Conservation (phyloP, 2,113 vertebrate genomes). For the Sinocyclocheilus anophthalmus region DNA sequence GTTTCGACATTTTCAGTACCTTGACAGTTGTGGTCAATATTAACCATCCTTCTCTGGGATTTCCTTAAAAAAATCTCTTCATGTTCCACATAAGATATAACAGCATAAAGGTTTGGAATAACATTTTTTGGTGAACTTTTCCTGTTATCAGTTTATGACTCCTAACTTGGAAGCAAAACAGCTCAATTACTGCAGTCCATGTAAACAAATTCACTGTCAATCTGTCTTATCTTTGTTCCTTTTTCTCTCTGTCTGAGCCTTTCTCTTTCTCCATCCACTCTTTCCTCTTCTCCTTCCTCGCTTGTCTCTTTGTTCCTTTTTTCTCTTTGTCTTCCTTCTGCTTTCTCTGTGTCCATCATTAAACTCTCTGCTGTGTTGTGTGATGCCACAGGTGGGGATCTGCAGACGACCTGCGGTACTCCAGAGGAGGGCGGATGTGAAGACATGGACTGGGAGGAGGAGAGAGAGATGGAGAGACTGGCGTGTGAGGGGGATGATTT, state of each 20-base stretch:
- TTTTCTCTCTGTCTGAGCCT: background rate
- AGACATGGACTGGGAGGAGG: constrained; percentile 92
- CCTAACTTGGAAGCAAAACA: background rate
- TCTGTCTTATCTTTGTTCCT: constrained; percentile 22
- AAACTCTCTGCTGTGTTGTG: constrained; percentile 44
- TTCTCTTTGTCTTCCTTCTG: constrained; percentile 22
- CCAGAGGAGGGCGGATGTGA: constrained; percentile 83
- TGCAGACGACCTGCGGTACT: constrained; percentile 84
- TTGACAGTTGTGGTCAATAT: background rate
- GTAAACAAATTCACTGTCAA: constrained; percentile 29
- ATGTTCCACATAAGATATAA: constrained; percentile 7
- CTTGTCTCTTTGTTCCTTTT: background rate
- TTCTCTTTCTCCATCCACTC: background rate
- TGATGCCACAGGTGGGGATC: constrained; percentile 83
- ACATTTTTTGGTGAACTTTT: constrained; percentile 5
- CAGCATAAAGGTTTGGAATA: constrained; percentile 3
- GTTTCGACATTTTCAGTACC: background rate
- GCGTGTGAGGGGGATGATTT: constrained; percentile 92
- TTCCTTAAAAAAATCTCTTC: background rate
- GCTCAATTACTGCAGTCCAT: constrained; percentile 17
- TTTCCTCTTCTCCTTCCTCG: background rate
- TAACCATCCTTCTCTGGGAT: background rate
- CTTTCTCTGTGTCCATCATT: constrained; percentile 8
- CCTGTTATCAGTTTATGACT: background rate
- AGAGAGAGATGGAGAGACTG: constrained; percentile 88